Evolutionary conservation across 1,140 invertebrate species (phyloP), one percentile per base, ranked within the genome.

Genomic region (Macrotrachela quadricornifera): DNA sequence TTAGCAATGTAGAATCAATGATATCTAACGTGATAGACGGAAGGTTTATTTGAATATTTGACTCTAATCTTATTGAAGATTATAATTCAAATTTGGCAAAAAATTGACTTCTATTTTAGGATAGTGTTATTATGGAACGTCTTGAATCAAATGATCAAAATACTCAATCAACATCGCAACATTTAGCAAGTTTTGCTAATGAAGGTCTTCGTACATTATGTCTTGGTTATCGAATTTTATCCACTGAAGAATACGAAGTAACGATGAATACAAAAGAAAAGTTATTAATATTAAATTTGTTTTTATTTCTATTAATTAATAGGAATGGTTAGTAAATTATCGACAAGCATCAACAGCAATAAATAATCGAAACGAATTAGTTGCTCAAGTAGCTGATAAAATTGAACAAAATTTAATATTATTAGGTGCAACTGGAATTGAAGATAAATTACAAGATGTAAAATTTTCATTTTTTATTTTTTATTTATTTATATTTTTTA

Each of bases 361-460:
- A 54, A 74, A 80, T 45, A 75, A 82, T 64, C 72, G 83, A 16
- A 84, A 88, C 60, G 71, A 74, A 56, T 81, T 85, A 67, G 60
- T 88, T 0, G 83, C 83, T 58, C 80, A 50, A 50, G 15, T 18
- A 36, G 54, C 49, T 21, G 46, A 51, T 49, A 12, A 15, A 51
- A 59, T 64, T 21, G 59, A 64, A 55, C 46, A 57, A 46, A 81
- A 87, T 71, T 67, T 95, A 47, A 75, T 70, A 10, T 69, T 95
- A 15, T 69, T 92, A 2, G 88, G 88, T 6, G 85, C 85, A 3
- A 91, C 87, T 16, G 90, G 87, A 6, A 94, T 95, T 60, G 90
- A 95, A 70, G 90, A 95, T 72, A 88, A 86, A 66, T 71, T 95
- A 47, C 90, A 95, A 73, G 85, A 87, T 59, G 64, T 74, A 63